A percentile compares a stretch with the other conserved stretches of the same genome.
Conservation (phyloP, 2,113 vertebrate species). For the Eulemur rufifrons region DNA sequence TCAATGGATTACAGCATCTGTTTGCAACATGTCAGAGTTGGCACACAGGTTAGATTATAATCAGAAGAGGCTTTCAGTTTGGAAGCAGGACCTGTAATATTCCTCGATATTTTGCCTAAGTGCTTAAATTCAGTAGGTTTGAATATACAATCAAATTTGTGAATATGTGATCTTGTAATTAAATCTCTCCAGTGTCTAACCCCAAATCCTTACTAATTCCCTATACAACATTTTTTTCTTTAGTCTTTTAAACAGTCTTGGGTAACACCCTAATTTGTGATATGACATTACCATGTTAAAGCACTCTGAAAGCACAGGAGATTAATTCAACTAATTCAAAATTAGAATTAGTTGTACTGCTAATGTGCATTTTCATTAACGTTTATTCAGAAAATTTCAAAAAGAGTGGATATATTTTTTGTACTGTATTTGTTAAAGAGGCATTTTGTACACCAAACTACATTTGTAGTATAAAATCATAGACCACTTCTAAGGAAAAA, state of each 20-base stretch:
- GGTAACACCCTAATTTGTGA: background rate
- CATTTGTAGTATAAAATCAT: background rate
- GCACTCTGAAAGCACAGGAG: background rate
- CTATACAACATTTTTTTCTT: background rate
- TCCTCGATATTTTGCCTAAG: constrained; percentile 71
- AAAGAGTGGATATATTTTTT: background rate
- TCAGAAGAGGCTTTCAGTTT: constrained; percentile 67
- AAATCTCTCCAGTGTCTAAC: constrained; percentile 6
- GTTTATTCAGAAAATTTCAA: background rate
- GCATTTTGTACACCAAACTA: background rate
- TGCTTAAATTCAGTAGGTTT: constrained; percentile 58
- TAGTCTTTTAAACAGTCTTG: background rate
- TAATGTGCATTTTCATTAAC: background rate
- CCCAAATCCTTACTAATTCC: constrained; percentile 22
- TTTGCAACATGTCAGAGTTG: constrained; percentile 68
- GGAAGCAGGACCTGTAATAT: constrained; percentile 14
- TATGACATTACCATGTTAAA: background rate
- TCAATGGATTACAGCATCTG: constrained; percentile 61
- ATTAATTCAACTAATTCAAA: background rate
- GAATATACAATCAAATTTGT: constrained; percentile 63
- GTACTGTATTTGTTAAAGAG: background rate
- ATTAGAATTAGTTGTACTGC: background rate
- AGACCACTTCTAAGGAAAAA: background rate
- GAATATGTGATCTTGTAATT: constrained; percentile 38
- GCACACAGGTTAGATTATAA: constrained; percentile 64